Percentiles rank a stretch among this genome's conserved stretches.
phyloP scores from a whole-genome alignment of 92 coral and sea anemone genomes.

The Nematostella vectensis region DNA sequence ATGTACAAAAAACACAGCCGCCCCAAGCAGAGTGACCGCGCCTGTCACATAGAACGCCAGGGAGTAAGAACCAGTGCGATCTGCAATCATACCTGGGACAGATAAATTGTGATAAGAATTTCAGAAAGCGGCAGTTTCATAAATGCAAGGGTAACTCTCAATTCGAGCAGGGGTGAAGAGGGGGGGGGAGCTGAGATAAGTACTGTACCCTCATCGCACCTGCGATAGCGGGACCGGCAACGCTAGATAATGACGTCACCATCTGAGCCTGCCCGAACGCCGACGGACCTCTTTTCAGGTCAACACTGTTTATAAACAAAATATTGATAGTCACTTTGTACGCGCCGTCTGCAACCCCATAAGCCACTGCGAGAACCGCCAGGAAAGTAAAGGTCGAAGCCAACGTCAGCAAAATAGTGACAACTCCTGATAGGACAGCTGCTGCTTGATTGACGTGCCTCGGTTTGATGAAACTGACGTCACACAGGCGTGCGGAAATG shows the following conservation, averaged over 20 bases:
- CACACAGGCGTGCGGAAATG: slow-evolving; percentile 18
- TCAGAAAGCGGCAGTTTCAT: too few species aligned
- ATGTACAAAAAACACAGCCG: too few species aligned
- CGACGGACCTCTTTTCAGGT: slow-evolving; percentile 2
- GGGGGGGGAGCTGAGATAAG: too few species aligned
- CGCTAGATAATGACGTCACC: neutral
- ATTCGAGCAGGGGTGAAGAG: too few species aligned
- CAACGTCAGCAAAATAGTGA: slow-evolving; percentile 13
- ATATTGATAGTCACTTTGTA: slow-evolving; percentile 7
- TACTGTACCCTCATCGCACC: too few species aligned
- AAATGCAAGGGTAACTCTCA: too few species aligned
- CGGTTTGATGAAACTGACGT: slow-evolving; percentile 26
- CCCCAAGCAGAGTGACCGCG: too few species aligned
- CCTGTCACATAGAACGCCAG: too few species aligned
- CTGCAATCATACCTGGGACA: too few species aligned
- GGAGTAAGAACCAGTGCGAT: too few species aligned
- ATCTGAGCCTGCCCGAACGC: slow-evolving; percentile 24
- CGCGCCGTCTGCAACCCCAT: slow-evolving; percentile 27
- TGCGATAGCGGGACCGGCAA: slow-evolving; percentile 12
- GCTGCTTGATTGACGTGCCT: slow-evolving; percentile 20
- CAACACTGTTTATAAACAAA: slow-evolving; percentile 24
- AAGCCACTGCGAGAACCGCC: slow-evolving; percentile 14
- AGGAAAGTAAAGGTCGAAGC: slow-evolving; percentile 10
- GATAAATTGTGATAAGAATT: too few species aligned
- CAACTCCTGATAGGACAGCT: slow-evolving; percentile 11